phyloP scores from a whole-genome alignment of 2,797 vertebrate species.

The Acipenser oxyrinchus region DNA sequence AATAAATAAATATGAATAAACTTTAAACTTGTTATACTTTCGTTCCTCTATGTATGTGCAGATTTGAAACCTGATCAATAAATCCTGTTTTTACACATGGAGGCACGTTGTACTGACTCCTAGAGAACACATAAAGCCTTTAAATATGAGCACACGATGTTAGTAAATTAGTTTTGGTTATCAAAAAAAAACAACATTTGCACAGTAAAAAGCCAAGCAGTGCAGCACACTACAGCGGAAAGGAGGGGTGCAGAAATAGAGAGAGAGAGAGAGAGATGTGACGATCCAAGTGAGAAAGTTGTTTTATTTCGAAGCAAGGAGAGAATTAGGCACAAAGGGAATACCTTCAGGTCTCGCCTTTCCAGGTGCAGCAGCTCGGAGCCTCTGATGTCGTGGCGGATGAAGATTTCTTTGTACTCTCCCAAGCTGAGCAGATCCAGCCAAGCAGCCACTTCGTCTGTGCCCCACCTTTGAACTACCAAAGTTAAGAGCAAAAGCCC shows the following conservation, averaged over 20 bases:
- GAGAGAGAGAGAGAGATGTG: constrained; percentile 25
- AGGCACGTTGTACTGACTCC: too few relatives aligned
- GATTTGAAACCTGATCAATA: too few relatives aligned
- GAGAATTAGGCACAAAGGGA: constrained; percentile 64
- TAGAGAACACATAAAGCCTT: background rate
- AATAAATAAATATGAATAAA: too few relatives aligned
- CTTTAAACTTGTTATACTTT: too few relatives aligned
- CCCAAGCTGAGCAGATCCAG: constrained; percentile 98
- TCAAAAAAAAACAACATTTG: constrained; percentile 31
- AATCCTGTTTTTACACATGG: too few relatives aligned
- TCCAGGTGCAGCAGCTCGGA: constrained; percentile 98
- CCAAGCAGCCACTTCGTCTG: constrained; percentile 98
- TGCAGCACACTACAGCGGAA: constrained; percentile 60
- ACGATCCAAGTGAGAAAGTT: background rate
- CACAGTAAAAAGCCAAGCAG: constrained; percentile 79
- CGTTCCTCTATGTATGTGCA: too few relatives aligned
- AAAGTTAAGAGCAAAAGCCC: constrained; percentile 89
- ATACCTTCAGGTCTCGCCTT: constrained; percentile 98
- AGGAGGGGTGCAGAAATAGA: constrained; percentile 28
- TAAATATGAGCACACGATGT: background rate
- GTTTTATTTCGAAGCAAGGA: constrained; percentile 16
- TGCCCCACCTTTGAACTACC: constrained; percentile 98
- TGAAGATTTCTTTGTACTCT: constrained; percentile 98
- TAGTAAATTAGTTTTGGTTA: constrained; percentile 6
- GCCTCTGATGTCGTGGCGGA: constrained; percentile 96